Evolutionary conservation across 1,140 invertebrate species (phyloP), one percentile per base, ranked within the genome.

Genomic region (Ceratosolen fusciceps): DNA sequence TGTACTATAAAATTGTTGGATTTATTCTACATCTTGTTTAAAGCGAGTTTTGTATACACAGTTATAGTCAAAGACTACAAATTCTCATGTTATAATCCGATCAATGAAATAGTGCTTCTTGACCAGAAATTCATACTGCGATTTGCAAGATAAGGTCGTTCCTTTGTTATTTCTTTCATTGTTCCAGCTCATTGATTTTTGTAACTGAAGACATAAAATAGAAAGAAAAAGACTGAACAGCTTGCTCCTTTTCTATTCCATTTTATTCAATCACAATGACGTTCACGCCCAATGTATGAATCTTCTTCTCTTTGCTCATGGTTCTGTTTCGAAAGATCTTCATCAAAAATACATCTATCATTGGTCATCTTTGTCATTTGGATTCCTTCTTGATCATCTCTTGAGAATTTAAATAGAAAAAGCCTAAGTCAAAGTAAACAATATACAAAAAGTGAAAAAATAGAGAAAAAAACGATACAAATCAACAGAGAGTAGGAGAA

Each of bases 331-430:
- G 16, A 39, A 16, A n/a, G 34, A 39, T 39, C 56, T 74, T 74
- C 56, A 37, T 37, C 49, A 37, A 26, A 39, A 43, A 16, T 74
- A 74, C 34, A 74, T 74, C 72, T 56, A 74, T 74, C 72, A 74
- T 37, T 74, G 49, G 19, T 26, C 39, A 39, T n/a, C 47, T 2
- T 24, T 39, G 71, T 73, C 31, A 12, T 39, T 19, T 29, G 49
- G 21, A 37, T 16, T 73, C 71, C 1, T 7, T 60, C 5, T 60
- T 49, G 19, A 19, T 49, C 47, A 49, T 71, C 39, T 71, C 68
- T 71, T 26, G 43, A 71, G 43, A 71, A 67, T 67, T 31, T 8
- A 60, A 60, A 31, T 60, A 29, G 24, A 65, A 37, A 65, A 34
- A n/a, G 29, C 7, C 7, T 29, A 37, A 29, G 12, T 29, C 31